A percentile compares a stretch with the other conserved stretches of the same genome.
Evolutionary conservation across 1,140 invertebrate genomes (phyloP).

Genomic region (Melipona quadrifasciata): DNA sequence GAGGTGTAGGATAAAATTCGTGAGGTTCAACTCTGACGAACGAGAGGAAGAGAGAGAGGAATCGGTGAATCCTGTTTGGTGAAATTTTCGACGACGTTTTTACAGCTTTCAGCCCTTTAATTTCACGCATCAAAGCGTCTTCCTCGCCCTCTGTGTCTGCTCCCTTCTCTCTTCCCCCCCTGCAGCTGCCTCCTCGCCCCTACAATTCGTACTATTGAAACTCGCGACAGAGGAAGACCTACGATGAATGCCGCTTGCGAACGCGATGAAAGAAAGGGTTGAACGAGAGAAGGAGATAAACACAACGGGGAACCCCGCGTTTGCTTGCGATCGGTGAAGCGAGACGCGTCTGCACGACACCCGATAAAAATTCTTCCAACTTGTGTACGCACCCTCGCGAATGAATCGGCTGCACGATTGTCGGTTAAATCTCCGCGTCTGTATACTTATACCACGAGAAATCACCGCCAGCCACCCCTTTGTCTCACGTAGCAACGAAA

Average conservation of each 20-base stretch:
- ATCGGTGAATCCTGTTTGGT: background rate
- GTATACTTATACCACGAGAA: background rate
- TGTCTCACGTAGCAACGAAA: background rate
- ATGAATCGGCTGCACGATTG: background rate
- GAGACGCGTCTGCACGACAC: constrained; percentile 22
- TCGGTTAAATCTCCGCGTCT: background rate
- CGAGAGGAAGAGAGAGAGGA: background rate
- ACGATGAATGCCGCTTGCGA: constrained; percentile 15
- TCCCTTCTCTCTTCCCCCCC: background rate
- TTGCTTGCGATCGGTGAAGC: background rate
- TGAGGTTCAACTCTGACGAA: background rate
- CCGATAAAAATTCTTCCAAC: constrained; percentile 35
- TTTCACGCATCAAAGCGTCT: constrained; percentile 48
- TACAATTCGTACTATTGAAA: constrained; percentile 24
- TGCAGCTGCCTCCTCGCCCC: background rate
- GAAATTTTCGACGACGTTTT: constrained; percentile 36
- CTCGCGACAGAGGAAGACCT: constrained; percentile 37
- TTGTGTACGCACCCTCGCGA: background rate
- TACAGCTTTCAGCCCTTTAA: constrained; percentile 46
- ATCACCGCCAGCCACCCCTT: background rate
- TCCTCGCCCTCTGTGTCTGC: constrained; percentile 1
- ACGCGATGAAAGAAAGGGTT: constrained; percentile 47
- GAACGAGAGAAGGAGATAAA: constrained; percentile 16
- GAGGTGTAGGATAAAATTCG: background rate
- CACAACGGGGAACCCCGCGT: background rate